Evolutionary conservation across 2,888 invertebrate species (phyloP), one percentile per base, ranked within the genome.

Genomic region (Caenorhabditis becei): DNA sequence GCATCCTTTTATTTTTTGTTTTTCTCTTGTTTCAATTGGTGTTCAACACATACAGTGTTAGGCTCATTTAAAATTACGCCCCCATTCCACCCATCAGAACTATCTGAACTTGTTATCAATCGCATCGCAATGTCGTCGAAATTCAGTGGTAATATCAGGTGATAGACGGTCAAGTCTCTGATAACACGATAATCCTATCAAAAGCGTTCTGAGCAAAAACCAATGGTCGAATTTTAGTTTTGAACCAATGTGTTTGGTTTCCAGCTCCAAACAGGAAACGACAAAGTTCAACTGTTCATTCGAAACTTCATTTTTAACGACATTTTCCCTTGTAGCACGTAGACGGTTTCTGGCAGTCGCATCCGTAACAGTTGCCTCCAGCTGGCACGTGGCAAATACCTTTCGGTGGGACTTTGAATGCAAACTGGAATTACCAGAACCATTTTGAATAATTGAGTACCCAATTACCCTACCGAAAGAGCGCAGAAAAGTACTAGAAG

Each of bases 301-400:
- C 47, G 18, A 47, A 35, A 8, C 20, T 2, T n/a, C 20, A 49
- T 37, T 51, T 62, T 61, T 20, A 79, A 49, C 71, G 67, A 41
- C 83, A 82, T 5, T 44, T 79, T 62, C 81, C 81, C 44, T 83
- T 83, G 51, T 78, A 78, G 69, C 83, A 83, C 14, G 58, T 65
- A 8, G 63, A 54, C 1, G 83, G 83, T 58, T 65, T 67, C 53
- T 72, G 65, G 47, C 81, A 83, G 37, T 81, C 79, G 44, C 83
- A 80, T 23, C 78, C 62, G 47, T 78, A 78, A 49, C 80, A 81
- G 41, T 83, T 70, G 0, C 81, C 81, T 8, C 72, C 75, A n/a
- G 56, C 14, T 18, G 58, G 49, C 37, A 74, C 70, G 67, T 67
- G 65, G 65, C 83, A 83, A 18, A 71, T 65, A 16, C 83, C 83